Conservation (phyloP, 2,888 invertebrate genomes). For the Lasioglossum figueresi region DNA sequence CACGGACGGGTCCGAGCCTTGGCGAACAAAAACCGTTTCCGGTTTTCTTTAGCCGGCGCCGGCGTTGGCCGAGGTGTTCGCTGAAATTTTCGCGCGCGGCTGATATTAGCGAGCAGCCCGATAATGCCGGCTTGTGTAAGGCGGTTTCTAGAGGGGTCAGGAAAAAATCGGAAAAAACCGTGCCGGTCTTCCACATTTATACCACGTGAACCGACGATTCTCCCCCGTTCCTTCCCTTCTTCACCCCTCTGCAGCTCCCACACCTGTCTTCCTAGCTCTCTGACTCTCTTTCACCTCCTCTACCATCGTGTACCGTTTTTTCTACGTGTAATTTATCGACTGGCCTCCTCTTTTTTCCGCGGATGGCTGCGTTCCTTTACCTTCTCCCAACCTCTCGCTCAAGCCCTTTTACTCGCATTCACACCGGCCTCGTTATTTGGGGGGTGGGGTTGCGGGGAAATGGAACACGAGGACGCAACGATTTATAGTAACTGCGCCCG, state of each 20-base stretch:
- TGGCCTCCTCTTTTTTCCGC: slow-evolving; percentile 46
- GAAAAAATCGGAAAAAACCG: slow-evolving; percentile 47
- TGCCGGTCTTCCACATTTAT: slow-evolving; percentile 57
- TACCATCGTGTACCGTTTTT: slow-evolving; percentile 44
- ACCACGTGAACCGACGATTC: slow-evolving; percentile 57
- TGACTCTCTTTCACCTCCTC: slow-evolving; percentile 10
- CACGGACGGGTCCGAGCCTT: background rate
- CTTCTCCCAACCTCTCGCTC: slow-evolving; percentile 52
- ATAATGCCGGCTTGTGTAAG: slow-evolving; percentile 56
- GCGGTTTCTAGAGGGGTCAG: slow-evolving; percentile 36
- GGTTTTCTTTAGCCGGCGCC: background rate
- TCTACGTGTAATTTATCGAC: slow-evolving; percentile 64
- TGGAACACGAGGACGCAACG: slow-evolving; percentile 71
- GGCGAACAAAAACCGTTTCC: slow-evolving; percentile 6
- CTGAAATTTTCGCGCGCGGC: slow-evolving; percentile 38
- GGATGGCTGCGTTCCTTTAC: slow-evolving; percentile 51
- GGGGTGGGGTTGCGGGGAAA: slow-evolving; percentile 19
- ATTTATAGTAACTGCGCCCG: slow-evolving; percentile 80
- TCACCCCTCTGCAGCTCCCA: background rate
- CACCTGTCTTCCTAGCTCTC: slow-evolving; percentile 13
- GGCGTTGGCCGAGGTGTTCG: slow-evolving; percentile 17
- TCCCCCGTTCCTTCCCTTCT: slow-evolving; percentile 14
- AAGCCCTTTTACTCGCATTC: slow-evolving; percentile 36
- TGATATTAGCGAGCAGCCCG: slow-evolving; percentile 55
- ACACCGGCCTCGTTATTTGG: slow-evolving; percentile 13